Evolutionary conservation across 1,140 invertebrate genomes (phyloP).

Genomic region (Phocides pigmalion): DNA sequence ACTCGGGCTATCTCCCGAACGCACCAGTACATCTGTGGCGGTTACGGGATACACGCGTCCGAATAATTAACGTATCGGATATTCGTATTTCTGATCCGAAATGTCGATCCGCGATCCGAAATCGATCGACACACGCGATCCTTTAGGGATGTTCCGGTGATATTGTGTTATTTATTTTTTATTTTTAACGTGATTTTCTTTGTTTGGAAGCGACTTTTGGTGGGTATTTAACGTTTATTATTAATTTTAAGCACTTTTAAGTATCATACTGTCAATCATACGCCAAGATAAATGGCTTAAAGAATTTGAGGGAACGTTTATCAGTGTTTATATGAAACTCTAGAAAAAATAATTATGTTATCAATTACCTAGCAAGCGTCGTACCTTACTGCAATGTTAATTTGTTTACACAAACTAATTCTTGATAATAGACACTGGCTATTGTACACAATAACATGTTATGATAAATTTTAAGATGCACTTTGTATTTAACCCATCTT

Average conservation of each 20-base stretch:
- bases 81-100: slow-evolving; percentile 37
- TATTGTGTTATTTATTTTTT: slow-evolving; percentile 14
- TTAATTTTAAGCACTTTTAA: background rate
- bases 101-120: slow-evolving; percentile 35
- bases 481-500: background rate
- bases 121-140: slow-evolving; percentile 11
- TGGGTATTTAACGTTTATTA: slow-evolving; percentile 18
- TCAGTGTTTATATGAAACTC: slow-evolving; percentile 4
- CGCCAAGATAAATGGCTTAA: background rate
- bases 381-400: slow-evolving; percentile 26
- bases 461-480: background rate
- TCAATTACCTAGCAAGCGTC: slow-evolving; percentile 3
- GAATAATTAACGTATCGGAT: slow-evolving; percentile 44
- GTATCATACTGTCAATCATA: background rate
- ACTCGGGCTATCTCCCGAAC: slow-evolving; percentile 55
- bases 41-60: slow-evolving; percentile 58
- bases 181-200: slow-evolving; percentile 26
- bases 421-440: slow-evolving; percentile 10
- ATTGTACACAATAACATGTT: slow-evolving; percentile 5
- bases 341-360: slow-evolving; percentile 23
- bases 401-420: slow-evolving; percentile 20
- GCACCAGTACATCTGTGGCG: slow-evolving; percentile 55
- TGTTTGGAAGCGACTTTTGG: slow-evolving; percentile 11
- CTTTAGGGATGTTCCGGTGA: slow-evolving; percentile 29
- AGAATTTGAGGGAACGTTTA: slow-evolving; percentile 1